Evolutionary conservation across 1,140 invertebrate species (phyloP), one percentile per base, ranked within the genome.

Genomic region (Ectropis grisescens): DNA sequence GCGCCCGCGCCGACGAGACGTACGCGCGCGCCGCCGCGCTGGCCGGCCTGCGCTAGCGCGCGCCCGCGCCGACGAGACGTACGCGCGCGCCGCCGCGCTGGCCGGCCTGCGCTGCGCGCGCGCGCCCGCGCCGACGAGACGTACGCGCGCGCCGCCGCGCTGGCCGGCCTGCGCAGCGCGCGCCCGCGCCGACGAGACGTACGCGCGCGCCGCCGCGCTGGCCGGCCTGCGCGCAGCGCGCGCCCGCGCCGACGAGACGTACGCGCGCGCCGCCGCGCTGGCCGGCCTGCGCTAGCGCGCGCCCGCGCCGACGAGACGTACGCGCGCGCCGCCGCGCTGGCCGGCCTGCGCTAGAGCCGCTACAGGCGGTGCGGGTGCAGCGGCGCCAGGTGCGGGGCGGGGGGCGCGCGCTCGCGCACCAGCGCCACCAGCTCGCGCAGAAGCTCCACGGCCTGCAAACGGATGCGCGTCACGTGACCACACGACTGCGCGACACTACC

Each of bases 1-100:
- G 66, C 7, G 58, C 70, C 25, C 87, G 90, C 29, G 93, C 95
- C 3, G 81, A 85, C 42, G 50, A 72, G 13, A 94, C 90, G 10
- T 88, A 91, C 80, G 53, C 60, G 11, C 89, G 93, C 72, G 90
- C 96, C 1, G 84, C 79, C 38, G 48, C 80, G 22, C 89, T 88
- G 67, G 74, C 91, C 16, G 88, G 82, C 59, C 91, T 45, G 35
- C 35, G 30, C 35, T 39, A 58, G 0, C 58, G 59, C 29, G 33
- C 46, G 13, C 37, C 39, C 32, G n/a, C n/a, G 32, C 13, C 26
- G 15, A 37, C 12, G 24, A n/a, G 31, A 24, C 33, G 38, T 30
- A 48, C 29, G 30, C 32, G 34, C 24, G 35, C 29, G 38, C 11
- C 15, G 12, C 1, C 37, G 41, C 26, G 47, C 25, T 29, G 23